Base-by-base conservation (phyloP, 1,140 invertebrate species). In the Stegodyphus mimosarum region DNA sequence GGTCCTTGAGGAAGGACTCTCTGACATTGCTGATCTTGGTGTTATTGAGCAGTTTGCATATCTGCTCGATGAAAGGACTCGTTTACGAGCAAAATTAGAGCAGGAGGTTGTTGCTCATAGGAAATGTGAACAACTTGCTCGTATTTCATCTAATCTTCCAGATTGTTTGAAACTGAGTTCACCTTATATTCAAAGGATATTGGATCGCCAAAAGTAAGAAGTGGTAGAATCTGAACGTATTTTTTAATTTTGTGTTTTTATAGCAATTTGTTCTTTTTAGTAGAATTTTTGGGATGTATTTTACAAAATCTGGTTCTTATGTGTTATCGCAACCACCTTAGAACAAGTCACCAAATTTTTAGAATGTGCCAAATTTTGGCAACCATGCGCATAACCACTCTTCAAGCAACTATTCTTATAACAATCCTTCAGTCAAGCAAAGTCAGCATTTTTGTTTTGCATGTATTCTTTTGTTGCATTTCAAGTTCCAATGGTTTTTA, bases 131-230 rank as follows among this genome's bases (percentile, higher is more conserved):
- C 85, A 87, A 71, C 49, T 80, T 64, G 67, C 74, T 69, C 77
- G 86, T 50, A 66, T 87, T 48, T 77, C 80, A 9, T 87, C 86
- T 10, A 87, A 87, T 71, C 80, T 87, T 50, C 87, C 87, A 15
- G 85, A 87, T 75, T 81, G 85, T 18, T 70, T 87, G 49, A 87
- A 87, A 52, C 69, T 87, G 63, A 83, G 79, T 72, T 87, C 86
- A 70, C 78, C 86, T 77, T 67, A 87, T 74, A 78, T 87, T 63
- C 86, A 87, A 55, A 76, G 70, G 66, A 87, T 87, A 77, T 55
- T 87, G 18, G 86, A 87, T 50, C 63, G 76, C 5, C 86, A 87
- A 67, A 87, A 87, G 86, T 87, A 72, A 87, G 79, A 55, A 15
- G 2, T n/a, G 53, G 11, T 78, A 6, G 11, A 33, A 33, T 33